Base-by-base conservation (phyloP, 92 coral and sea anemone genomes). In the Porites cylindrica region DNA sequence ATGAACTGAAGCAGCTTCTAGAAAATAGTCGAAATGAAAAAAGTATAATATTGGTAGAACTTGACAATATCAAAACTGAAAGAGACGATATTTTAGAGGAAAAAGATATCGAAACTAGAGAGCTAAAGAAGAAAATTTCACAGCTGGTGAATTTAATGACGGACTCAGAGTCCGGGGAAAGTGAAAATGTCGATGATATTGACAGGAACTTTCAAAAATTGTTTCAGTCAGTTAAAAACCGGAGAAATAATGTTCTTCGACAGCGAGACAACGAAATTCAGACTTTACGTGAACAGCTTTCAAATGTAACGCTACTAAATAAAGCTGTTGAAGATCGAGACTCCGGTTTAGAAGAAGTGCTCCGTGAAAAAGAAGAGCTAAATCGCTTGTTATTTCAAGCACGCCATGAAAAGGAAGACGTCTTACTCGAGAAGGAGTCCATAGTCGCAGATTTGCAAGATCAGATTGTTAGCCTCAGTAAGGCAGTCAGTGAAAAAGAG, bases 181-280 rank as follows among this genome's bases (percentile, higher is more conserved):
- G 79, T 17, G 89, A 82, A 59, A 82, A 91, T 59, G 65, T 85
- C 43, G 91, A 88, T 78, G 93, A 89, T 61, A 85, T 94, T 17
- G 92, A 88, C 32, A 89, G 68, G 67, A 96, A 94, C 85, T 96
- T 91, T 88, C 92, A 95, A 75, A 82, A 92, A 59, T 83, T 96
- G 56, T 71, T 95, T 63, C 93, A 90, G 32, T 86, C 86, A 50
- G 81, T 93, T 61, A 83, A 86, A 79, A 95, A 70, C 77, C 95
- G 87, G 47, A 91, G 99, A 79, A 91, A 88, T 51, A 70, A 70
- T 20, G 86, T 90, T 21, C 86, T 93, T 17, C 88, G 96, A 54
- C 94, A 97, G 51, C 93, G 93, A 68, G 99, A 95, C 54, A 92
- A 92, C 81, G 97, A 97, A 89, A 89, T 97, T 13, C 90, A 89